Conservation (phyloP, 1,140 invertebrate species). For the Hyposmocoma kahamanoa region DNA sequence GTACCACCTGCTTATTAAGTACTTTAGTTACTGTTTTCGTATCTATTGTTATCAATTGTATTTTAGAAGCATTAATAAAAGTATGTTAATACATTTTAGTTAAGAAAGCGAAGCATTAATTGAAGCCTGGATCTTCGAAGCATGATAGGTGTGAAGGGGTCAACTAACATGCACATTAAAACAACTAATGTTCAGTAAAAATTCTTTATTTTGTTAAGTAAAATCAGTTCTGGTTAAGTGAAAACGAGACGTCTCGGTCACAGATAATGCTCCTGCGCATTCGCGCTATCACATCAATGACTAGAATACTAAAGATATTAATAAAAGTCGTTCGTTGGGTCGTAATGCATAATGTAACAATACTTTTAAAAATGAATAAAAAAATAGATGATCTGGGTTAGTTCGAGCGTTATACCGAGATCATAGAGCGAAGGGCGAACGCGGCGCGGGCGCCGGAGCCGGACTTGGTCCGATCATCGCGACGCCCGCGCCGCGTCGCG, state of each 20-base stretch:
- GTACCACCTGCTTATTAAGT: too few species aligned
- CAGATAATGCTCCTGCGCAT: conserved; percentile 29
- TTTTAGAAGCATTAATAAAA: background rate
- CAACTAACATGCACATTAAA: conserved; percentile 58
- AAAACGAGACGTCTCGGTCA: conserved; percentile 52
- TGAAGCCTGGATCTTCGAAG: conserved; percentile 51
- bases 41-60: background rate
- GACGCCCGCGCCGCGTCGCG: conserved; percentile 25
- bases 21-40: too few species aligned
- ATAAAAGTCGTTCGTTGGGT: conserved; percentile 23
- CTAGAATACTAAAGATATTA: conserved; percentile 34
- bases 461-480: conserved; percentile 28
- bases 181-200: conserved; percentile 58
- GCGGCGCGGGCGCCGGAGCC: conserved; percentile 56
- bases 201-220: conserved; percentile 67
- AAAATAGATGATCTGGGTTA: conserved; percentile 64
- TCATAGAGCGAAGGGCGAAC: conserved; percentile 50
- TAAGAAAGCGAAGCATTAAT: conserved; percentile 52
- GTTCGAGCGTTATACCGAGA: conserved; percentile 68
- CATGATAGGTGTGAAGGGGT: conserved; percentile 30
- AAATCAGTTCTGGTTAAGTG: conserved; percentile 68
- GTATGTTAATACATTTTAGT: conserved; percentile 5
- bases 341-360: conserved; percentile 26
- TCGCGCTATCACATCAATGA: conserved; percentile 48
- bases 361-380: conserved; percentile 39